Base-by-base conservation (phyloP, 2,113 vertebrate genomes). In the Rhagologus leucostigma region DNA sequence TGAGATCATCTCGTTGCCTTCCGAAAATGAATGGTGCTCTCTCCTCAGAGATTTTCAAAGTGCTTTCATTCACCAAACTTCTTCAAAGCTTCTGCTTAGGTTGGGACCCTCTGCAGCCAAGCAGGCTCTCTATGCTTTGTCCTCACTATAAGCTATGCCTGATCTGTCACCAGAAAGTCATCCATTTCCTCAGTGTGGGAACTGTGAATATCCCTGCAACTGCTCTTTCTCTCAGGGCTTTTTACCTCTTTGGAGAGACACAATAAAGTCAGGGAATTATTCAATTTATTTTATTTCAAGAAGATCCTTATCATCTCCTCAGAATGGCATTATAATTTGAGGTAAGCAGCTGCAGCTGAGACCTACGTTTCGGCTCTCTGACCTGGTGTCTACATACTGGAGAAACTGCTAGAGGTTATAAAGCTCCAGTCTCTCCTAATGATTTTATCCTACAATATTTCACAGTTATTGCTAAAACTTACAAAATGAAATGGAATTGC, bases 381-480 rank as follows among this genome's bases (percentile, higher is more conserved):
- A 84, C 65, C 67, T 92, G 33, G 24, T 75, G 86, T 92, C 94
- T 89, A 88, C 23, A 37, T 76, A 56, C 39, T 70, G 35, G 42
- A 96, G 67, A 91, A 67, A 60, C 60, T 27, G 60, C 52, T 44
- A 71, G 30, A 67, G 35, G 10, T 92, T 90, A 78, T 67, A 46
- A 46, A 80, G 29, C 19, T 74, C 39, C 74, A 88, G 55, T 42
- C 29, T 71, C 39, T 85, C 50, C 52, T 73, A 53, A 68, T 10
- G 30, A 90, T 88, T 89, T 97, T 87, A 80, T 63, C 64, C n/a
- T 20, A 21, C 44, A 87, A 57, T 88, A 90, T 94, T 83, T 93
- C 78, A 84, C 60, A 39, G 37, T 37, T 92, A 64, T 41, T 87
- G 23, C 71, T 95, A 84, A 69, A 87, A 95, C 47, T 47, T 47